Evolutionary conservation across 2,113 vertebrate genomes (phyloP), one percentile per base, ranked within the genome.

Genomic region (Oncorhynchus nerka): DNA sequence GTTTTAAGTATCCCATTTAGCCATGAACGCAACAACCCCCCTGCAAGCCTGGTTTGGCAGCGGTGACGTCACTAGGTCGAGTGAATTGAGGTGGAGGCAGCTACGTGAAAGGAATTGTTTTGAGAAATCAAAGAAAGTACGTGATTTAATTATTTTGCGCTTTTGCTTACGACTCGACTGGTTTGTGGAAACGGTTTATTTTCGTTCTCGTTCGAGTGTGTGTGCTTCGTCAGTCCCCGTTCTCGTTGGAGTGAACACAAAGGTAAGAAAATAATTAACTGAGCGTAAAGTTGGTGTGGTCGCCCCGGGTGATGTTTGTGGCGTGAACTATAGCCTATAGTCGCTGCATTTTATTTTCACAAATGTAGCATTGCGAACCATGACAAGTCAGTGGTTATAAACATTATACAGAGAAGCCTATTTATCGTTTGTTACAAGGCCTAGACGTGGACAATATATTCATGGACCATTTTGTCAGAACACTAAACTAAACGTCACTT

Each of bases 241-340:
- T 86, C 83, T 86, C 87, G 55, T 82, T 77, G 89, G 89, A 89
- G 89, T 81, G 83, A 90, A 90, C 91, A 92, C 86, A 83, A 89
- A 92, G 91, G 91, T 92, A 90, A 90, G 89, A 39, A 75, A 13
- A 5, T 24, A 70, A 48, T 11, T n/a, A 48, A 70, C 68, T 48
- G 28, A 16, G 32, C 65, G n/a, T 30, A 68, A 68, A 68, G 30
- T 68, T 68, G 67, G 67, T 68, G 51, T 55, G 51, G 51, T 55
- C 51, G 51, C 51, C 51, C 16, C 13, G 51, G 51, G 51, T 55
- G 15, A 55, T 24, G 61, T 48, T n/a, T 70, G 16, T 49, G 39
- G 15, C 5, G 19, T 26, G 45, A 70, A 70, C 34, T 70, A 24
- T 22, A 64, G 61, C 34, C 20, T 26, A 34, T 34, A 20, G 13